A percentile compares a stretch with the other conserved stretches of the same genome.
These are phyloP conservation scores for Isoperla grammatica DNA, from an alignment of 2,888 invertebrate species.

Conservation along the genomic window DNA sequence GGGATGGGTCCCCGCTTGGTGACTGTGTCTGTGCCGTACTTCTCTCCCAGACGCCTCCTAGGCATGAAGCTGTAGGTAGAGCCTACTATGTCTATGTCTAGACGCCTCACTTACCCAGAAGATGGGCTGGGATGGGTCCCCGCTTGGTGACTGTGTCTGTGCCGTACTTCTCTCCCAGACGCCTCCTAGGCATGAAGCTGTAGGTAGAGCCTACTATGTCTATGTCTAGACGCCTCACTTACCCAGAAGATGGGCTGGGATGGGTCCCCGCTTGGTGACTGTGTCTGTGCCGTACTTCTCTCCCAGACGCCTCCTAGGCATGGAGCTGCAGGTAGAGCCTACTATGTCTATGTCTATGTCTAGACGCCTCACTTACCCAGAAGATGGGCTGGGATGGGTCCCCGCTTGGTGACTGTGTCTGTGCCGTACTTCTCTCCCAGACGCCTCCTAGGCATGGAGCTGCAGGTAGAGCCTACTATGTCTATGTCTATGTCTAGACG, in stretches of 20 bases:
- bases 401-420: constrained; percentile 55
- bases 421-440: constrained; percentile 66
- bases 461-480: constrained; percentile 78
- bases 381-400: constrained; percentile 72
- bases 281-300: constrained; percentile 63
- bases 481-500: too few species aligned
- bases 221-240: too few species aligned
- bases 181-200: constrained; percentile 77
- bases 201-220: too few species aligned
- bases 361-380: constrained; percentile 72
- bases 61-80: constrained; percentile 78
- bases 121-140: constrained; percentile 72
- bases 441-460: constrained; percentile 73
- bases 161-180: constrained; percentile 65
- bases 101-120: constrained; percentile 71
- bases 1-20: constrained; percentile 66
- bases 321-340: constrained; percentile 78
- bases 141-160: constrained; percentile 55
- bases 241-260: constrained; percentile 72
- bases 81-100: too few species aligned
- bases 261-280: constrained; percentile 60
- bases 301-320: constrained; percentile 67
- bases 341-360: too few species aligned
- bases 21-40: constrained; percentile 63
- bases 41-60: constrained; percentile 65